A percentile compares a stretch with the other conserved stretches of the same genome.
These are phyloP conservation scores for Chromobotia macracanthus DNA, from an alignment of 2,797 vertebrate genomes.

Conservation along the genomic window DNA sequence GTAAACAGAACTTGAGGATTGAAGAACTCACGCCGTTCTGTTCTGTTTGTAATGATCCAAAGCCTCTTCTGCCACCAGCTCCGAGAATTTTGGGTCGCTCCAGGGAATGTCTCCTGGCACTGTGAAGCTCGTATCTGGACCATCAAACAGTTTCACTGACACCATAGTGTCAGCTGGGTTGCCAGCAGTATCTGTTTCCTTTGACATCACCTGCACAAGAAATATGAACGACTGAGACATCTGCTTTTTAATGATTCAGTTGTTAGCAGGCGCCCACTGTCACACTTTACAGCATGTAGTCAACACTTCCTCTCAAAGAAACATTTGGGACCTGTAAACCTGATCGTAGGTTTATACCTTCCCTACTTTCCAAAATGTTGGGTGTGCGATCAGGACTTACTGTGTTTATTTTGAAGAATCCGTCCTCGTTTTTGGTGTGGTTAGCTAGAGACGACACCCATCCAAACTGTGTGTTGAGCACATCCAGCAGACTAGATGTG, in stretches of 20 bases:
- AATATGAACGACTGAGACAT: background rate
- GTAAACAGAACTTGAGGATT: too few species aligned
- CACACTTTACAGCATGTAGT: too few species aligned
- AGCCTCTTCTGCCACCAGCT: constrained; percentile 83
- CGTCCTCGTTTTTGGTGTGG: constrained; percentile 68
- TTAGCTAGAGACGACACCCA: constrained; percentile 91
- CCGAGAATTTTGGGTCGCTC: constrained; percentile 83
- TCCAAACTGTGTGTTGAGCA: constrained; percentile 83
- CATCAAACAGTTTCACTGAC: constrained; percentile 84
- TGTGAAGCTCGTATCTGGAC: constrained; percentile 75
- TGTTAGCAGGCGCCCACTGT: too few species aligned
- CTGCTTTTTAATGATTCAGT: background rate
- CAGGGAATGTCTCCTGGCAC: constrained; percentile 81
- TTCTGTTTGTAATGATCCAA: constrained; percentile 83
- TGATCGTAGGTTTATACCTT: too few species aligned
- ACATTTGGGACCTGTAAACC: too few species aligned
- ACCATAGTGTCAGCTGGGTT: constrained; percentile 76
- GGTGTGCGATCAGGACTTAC: constrained; percentile 66
- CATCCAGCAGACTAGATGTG: constrained; percentile 81
- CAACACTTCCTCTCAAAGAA: background rate
- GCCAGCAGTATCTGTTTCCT: constrained; percentile 44
- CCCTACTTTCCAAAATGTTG: too few species aligned
- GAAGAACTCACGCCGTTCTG: constrained; percentile 78
- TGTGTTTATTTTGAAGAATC: constrained; percentile 79
- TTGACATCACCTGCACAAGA: constrained; percentile 76